phyloP scores from a whole-genome alignment of 1,140 invertebrate genomes.

The Physella acuta region DNA sequence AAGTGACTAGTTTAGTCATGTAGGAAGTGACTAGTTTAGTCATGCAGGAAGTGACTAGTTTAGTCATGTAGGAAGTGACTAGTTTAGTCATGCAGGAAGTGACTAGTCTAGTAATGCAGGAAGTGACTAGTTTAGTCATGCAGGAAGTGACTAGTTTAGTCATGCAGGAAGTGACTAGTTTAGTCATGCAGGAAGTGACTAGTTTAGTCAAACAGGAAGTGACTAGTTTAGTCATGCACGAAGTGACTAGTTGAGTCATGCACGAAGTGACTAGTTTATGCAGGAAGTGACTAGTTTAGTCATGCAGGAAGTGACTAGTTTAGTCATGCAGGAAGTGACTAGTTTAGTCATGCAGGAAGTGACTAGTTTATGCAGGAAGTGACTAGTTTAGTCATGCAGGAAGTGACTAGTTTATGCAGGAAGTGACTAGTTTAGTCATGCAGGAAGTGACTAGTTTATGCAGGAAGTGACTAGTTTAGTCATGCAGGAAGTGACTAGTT shows the following conservation, averaged over 20 bases:
- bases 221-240: neutral
- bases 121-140: neutral
- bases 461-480: neutral
- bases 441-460: neutral
- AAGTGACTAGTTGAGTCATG: neutral
- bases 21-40: neutral
- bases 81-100: neutral
- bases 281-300: neutral
- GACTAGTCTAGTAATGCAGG: neutral
- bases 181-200: neutral
- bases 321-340: neutral
- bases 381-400: neutral
- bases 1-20: neutral
- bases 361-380: no score
- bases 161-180: neutral
- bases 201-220: no score
- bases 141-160: neutral
- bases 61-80: neutral
- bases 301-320: neutral
- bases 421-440: neutral
- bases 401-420: neutral
- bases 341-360: neutral
- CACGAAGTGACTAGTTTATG: neutral
- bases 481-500: neutral
- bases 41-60: neutral